Conservation (phyloP, 2,113 vertebrate species). For the Notarius lentiginosus region DNA sequence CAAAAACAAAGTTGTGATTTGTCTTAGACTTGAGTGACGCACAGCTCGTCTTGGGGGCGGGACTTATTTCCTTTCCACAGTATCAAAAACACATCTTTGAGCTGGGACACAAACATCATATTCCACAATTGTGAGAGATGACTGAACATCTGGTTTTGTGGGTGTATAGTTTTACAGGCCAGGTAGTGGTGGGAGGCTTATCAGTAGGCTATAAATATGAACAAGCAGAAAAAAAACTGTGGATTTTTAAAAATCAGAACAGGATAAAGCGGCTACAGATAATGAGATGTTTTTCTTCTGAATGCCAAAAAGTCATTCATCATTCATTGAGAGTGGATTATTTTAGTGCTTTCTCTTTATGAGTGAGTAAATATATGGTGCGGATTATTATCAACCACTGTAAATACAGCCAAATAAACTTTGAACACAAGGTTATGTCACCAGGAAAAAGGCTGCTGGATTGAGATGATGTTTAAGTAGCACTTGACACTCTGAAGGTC, state of each 20-base stretch:
- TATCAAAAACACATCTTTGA: neutral
- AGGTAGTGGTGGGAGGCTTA: neutral
- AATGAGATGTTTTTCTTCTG: neutral
- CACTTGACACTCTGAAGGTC: neutral
- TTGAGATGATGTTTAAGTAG: neutral
- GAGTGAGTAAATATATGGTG: neutral
- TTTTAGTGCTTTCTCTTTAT: neutral
- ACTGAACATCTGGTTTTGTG: neutral
- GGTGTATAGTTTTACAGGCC: neutral
- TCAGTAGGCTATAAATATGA: neutral
- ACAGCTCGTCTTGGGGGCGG: neutral
- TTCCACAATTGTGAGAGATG: neutral
- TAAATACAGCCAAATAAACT: neutral
- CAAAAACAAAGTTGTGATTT: neutral
- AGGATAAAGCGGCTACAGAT: no score
- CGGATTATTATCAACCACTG: neutral
- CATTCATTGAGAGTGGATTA: neutral
- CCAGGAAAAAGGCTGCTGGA: neutral
- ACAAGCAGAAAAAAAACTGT: neutral
- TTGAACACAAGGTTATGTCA: neutral
- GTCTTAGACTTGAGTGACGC: neutral
- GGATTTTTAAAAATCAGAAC: neutral
- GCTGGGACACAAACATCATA: neutral
- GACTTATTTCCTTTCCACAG: neutral
- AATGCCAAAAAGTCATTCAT: neutral